Base-by-base conservation (phyloP, 2,113 vertebrate genomes). In the Cariama cristata region DNA sequence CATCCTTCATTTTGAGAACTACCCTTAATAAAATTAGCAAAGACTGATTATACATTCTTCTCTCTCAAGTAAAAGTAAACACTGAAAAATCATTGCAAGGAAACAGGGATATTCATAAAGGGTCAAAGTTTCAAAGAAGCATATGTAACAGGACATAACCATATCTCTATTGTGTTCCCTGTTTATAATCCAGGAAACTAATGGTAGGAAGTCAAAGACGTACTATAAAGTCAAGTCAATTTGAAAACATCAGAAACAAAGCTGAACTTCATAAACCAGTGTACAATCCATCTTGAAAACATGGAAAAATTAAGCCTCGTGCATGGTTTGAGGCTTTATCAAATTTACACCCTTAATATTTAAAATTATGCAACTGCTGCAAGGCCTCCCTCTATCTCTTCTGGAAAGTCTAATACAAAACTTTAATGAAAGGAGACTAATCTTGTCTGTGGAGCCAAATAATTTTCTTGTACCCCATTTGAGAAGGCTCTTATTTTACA, bases 321-420 rank as follows among this genome's bases (percentile, higher is more conserved):
- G 79, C 67, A 85, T 96, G 69, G 79, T 94, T 97, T 95, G 89
- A 95, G 92, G 95, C 81, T 89, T 92, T 67, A 94, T 96, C 53
- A 86, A 95, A 96, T 94, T 93, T 93, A 91, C 47, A 93, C 69
- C 71, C 91, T 96, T 90, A 96, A 91, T 97, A 96, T 95, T 96
- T 96, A 91, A 97, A 97, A 96, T 92, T 94, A 97, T 96, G 89
- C 92, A 94, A 67, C 85, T 84, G 95, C 97, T 96, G 45, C 67
- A 79, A 97, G 96, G 89, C 88, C 49, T 96, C 86, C 74, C 82
- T 96, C 91, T 92, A 35, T 88, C 85, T 81, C 68, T 95, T 93
- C 83, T 42, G 55, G 32, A 92, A 92, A 97, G n/a, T 40, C 82
- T 88, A 64, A 96, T 63, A 89, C 66, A 92, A 93, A 95, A 96